Evolutionary conservation across 2,797 vertebrate species (phyloP), one percentile per base, ranked within the genome.

Genomic region (Meriones psammophilus): DNA sequence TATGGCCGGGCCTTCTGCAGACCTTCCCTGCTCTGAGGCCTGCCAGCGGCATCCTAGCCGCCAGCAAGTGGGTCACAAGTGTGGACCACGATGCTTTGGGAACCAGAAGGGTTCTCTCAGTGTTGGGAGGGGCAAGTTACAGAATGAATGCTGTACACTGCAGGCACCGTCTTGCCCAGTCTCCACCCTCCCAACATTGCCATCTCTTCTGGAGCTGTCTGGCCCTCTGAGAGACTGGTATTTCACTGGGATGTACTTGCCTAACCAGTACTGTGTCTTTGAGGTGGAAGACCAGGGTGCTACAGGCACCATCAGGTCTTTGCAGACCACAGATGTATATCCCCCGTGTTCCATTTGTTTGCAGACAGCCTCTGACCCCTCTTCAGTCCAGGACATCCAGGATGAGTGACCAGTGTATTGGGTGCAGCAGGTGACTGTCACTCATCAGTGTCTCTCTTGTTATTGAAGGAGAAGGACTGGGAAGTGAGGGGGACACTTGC

Each of bases 61-160:
- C 80, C 95, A 87, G 71, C 28, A 87, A 56, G 60, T 81, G 60
- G 87, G 36, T 92, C 68, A 89, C 42, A 78, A 78, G 69, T 58
- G 56, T 78, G 42, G 66, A 93, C 76, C 50, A 33, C 60, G 36
- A 30, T 78, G 88, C 78, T 93, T 90, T 39, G 7, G 64, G 71
- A 83, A 28, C 42, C 2, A 3, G 62, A 81, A 73, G 56, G 17
- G 69, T 68, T 74, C 36, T 81, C 46, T 78, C 69, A 66, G 91
- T 22, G 69, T 26, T 50, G 42, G 54, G 81, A 89, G 71, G 77
- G 62, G 22, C 17, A 64, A 64, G 77, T 87, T 87, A 33, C 42
- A 24, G 46, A 80, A 86, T 81, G 66, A 92, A 33, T 69, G 73
- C 60, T 76, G 73, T 54, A 18, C 33, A 68, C 50, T 78, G 56